These are phyloP conservation scores for Aelia acuminata DNA, from an alignment of 2,888 invertebrate species.

Conservation along the genomic window DNA sequence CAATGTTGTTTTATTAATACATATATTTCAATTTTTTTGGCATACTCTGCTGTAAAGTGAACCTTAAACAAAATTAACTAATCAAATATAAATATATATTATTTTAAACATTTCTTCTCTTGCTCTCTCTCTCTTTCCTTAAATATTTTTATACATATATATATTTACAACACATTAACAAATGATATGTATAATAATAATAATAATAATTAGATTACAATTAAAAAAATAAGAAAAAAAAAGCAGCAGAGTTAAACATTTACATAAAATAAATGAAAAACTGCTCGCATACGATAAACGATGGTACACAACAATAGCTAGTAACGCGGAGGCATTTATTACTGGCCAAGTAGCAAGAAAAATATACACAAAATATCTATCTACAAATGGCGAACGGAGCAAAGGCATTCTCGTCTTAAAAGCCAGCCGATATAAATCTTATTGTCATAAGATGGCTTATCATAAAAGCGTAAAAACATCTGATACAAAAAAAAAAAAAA, in stretches of 20 bases:
- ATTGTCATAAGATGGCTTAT: not conserved
- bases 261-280: slow-evolving; percentile 64
- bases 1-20: slow-evolving; percentile 50
- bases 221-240: not conserved
- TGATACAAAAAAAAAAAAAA: slow-evolving; percentile 12
- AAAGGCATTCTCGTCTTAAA: not conserved
- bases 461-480: not conserved
- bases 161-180: slow-evolving; percentile 55
- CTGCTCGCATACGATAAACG: slow-evolving; percentile 59
- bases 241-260: slow-evolving; percentile 64
- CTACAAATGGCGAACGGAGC: not conserved
- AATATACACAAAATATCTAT: slow-evolving; percentile 7
- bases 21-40: slow-evolving; percentile 60
- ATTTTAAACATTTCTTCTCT: not conserved
- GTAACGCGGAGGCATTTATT: slow-evolving; percentile 31
- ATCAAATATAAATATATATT: slow-evolving; percentile 30
- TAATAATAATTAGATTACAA: too few species aligned
- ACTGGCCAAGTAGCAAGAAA: slow-evolving; percentile 55
- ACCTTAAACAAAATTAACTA: slow-evolving; percentile 45
- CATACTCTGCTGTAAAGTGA: slow-evolving; percentile 63
- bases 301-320: slow-evolving; percentile 59
- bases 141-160: not conserved
- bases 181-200: slow-evolving; percentile 61
- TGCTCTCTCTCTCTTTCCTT: slow-evolving; percentile 2
- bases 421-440: not conserved